These are phyloP conservation scores for Bellardia bayeri DNA, from an alignment of 2,888 invertebrate genomes.

Conservation along the genomic window DNA sequence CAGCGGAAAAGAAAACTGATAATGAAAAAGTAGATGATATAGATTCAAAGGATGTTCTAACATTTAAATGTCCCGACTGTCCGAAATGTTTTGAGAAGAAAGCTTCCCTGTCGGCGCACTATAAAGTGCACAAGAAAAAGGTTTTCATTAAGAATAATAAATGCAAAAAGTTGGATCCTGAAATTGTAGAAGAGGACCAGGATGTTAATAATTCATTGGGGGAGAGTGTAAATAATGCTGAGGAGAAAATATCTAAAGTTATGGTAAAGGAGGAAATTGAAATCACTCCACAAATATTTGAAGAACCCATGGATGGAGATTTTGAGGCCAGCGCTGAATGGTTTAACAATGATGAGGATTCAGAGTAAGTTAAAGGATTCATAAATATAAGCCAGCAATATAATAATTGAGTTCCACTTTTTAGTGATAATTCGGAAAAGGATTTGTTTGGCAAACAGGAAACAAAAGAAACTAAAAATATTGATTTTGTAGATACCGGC, in stretches of 20 bases:
- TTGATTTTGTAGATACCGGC: constrained; percentile 66
- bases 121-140: constrained; percentile 79
- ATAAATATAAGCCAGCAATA: not conserved
- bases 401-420: not conserved
- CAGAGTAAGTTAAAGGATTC: constrained; percentile 43
- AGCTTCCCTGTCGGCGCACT: constrained; percentile 85
- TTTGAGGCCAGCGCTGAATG: constrained; percentile 44
- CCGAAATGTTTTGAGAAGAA: constrained; percentile 84
- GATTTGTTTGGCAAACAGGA: constrained; percentile 20
- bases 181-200: not conserved
- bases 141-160: constrained; percentile 17
- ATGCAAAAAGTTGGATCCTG: not conserved
- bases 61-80: constrained; percentile 84
- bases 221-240: not conserved
- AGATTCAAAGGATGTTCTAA: constrained; percentile 9
- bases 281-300: constrained; percentile 52
- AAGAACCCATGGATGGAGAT: constrained; percentile 35
- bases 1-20: not conserved
- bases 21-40: not conserved
- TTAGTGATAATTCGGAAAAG: constrained; percentile 46
- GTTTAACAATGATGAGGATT: constrained; percentile 56
- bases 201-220: not conserved
- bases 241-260: constrained; percentile 12
- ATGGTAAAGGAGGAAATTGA: constrained; percentile 64
- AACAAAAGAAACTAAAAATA: constrained; percentile 49